phyloP scores from a whole-genome alignment of 2,113 vertebrate genomes.

The Oreochromis spilurus region DNA sequence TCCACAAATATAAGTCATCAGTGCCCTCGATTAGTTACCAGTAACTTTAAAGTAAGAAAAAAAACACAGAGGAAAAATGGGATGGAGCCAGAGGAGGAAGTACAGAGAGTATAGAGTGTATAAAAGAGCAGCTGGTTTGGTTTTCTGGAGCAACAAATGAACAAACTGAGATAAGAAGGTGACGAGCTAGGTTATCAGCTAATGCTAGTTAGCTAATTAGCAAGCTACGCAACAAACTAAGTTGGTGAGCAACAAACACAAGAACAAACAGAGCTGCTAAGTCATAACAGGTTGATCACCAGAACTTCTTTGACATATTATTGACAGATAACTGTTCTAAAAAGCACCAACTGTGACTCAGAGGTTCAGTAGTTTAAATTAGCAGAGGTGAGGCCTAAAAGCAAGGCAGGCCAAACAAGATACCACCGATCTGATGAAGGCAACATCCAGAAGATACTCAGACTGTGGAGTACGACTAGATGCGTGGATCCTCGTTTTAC shows the following conservation, averaged over 20 bases:
- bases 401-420: not conserved
- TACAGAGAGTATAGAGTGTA: fast-evolving
- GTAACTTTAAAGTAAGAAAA: not conserved
- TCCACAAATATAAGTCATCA: not conserved
- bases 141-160: not conserved
- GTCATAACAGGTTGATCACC: fast-evolving
- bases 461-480: fast-evolving
- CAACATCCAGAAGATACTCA: not conserved
- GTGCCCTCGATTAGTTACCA: not conserved
- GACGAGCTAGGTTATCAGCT: not conserved
- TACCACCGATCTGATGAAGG: not conserved
- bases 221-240: fast-evolving
- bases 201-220: not conserved
- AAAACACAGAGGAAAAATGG: not conserved
- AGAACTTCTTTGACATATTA: not conserved
- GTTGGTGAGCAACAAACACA: not conserved
- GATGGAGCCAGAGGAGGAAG: not conserved
- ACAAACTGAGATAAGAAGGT: not conserved
- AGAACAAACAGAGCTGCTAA: not conserved
- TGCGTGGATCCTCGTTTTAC: not conserved
- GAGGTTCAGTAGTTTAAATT: fast-evolving
- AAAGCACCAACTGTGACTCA: not conserved
- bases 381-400: not conserved
- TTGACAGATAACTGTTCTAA: not conserved
- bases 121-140: not conserved